Base-by-base conservation (phyloP, 1,140 invertebrate species). In the Cardiocondyla obscurior region DNA sequence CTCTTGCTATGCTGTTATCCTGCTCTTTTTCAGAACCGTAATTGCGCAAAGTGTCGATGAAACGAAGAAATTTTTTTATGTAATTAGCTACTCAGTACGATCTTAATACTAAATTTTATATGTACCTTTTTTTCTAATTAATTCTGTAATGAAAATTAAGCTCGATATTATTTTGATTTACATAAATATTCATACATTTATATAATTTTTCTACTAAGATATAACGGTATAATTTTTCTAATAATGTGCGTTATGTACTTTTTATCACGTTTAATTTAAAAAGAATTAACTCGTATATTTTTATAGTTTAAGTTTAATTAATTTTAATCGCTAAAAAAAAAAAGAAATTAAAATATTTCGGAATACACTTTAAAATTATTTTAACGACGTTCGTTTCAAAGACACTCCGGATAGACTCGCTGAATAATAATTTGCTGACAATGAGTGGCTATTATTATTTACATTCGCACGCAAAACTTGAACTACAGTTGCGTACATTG, bases 341-440 rank as follows among this genome's bases (percentile, higher is more conserved):
- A n/a, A n/a, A n/a, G n/a, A n/a, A n/a, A n/a, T n/a, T n/a, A 1
- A 19, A 19, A n/a, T 1, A 39, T n/a, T 22, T 53, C 7, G 22
- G 25, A 44, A 67, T 72, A 1, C 46, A 39, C 1, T 46, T 1
- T 58, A 12, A 25, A 12, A 12, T 4, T 22, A 19, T 19, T 58
- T 6, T 58, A 58, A 30, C 58, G 30, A 67, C 12, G 16, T 30
- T 87, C 53, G 22, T 85, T 67, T 87, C 84, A 55, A 86, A 88
- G 64, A 64, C 84, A 84, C 60, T 88, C 87, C 62, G n/a, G n/a
- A n/a, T n/a, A n/a, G n/a, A n/a, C n/a, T n/a, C n/a, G 69, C 55
- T 69, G 51, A 67, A 86, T 58, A 79, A 88, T 90, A 88, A 88
- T 85, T 90, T 87, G 64, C 83, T 90, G 90, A 77, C 60, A 1